Percentiles rank a stretch among this genome's conserved stretches.
phyloP scores from a whole-genome alignment of 2,888 invertebrate genomes.

The Caenorhabditis panamensis region DNA sequence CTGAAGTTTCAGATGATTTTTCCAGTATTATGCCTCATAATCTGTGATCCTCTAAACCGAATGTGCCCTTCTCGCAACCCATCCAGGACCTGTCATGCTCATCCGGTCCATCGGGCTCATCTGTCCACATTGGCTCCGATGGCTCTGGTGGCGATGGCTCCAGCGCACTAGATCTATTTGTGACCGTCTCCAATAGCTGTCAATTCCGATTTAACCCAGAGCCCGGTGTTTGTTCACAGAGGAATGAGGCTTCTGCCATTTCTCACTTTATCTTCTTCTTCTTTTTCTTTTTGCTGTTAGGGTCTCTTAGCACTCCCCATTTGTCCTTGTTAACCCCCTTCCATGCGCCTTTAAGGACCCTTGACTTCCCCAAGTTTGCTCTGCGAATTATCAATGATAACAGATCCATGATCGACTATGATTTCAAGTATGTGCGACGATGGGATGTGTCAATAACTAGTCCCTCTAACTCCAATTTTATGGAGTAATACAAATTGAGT shows the following conservation, averaged over 20 bases:
- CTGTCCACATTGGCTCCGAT: slow-evolving; percentile 8
- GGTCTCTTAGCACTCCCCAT: too few species aligned
- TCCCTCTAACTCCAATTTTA: neutral
- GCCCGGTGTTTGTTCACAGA: slow-evolving; percentile 19
- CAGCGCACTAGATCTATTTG: slow-evolving; percentile 24
- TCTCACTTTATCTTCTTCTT: slow-evolving; percentile 16
- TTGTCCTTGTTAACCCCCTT: neutral
- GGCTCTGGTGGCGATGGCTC: slow-evolving; percentile 11
- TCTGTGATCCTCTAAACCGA: too few species aligned
- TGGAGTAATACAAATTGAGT: too few species aligned
- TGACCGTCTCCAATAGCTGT: slow-evolving; percentile 60
- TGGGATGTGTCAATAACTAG: too few species aligned
- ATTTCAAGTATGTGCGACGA: neutral
- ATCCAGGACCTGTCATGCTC: neutral
- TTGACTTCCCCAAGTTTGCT: too few species aligned
- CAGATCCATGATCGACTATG: too few species aligned
- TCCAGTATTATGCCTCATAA: too few species aligned
- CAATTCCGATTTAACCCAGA: slow-evolving; percentile 20
- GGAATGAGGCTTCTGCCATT: neutral
- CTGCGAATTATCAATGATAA: neutral
- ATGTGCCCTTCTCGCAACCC: too few species aligned
- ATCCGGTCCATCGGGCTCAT: slow-evolving; percentile 58
- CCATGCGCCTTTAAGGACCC: too few species aligned
- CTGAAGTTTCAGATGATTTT: too few species aligned
- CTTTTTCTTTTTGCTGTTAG: neutral